phyloP scores from a whole-genome alignment of 2,888 invertebrate species.

The Hirudinaria manillensis region DNA sequence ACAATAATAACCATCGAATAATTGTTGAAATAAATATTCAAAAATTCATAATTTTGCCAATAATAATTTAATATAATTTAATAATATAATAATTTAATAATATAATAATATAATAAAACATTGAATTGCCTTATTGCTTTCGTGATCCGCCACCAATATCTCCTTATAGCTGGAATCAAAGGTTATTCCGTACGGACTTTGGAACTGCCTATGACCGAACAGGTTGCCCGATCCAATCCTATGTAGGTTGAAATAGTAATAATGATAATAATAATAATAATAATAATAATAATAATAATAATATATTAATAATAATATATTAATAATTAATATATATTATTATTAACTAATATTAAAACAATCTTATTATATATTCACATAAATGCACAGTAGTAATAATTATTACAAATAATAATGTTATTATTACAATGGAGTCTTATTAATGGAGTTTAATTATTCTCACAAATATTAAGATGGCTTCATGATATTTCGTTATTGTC shows the following conservation, averaged over 20 bases:
- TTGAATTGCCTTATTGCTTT: conserved; percentile 22
- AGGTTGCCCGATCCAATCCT: conserved; percentile 36
- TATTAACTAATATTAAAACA: too few species aligned
- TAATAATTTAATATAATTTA: not conserved
- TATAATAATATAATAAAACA: not conserved
- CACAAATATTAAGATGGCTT: too few species aligned
- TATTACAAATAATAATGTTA: too few species aligned
- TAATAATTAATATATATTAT: not conserved
- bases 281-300: too few species aligned
- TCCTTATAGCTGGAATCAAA: conserved; percentile 30
- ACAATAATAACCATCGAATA: not conserved
- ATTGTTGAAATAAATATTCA: not conserved
- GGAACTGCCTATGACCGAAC: conserved; percentile 36
- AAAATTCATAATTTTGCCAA: not conserved
- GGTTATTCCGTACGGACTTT: conserved; percentile 37
- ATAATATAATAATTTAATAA: not conserved
- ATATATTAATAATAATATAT: not conserved
- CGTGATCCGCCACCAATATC: conserved; percentile 35
- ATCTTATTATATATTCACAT: not conserved
- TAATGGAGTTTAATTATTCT: too few species aligned
- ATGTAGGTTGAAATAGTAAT: not conserved
- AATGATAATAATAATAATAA: too few species aligned
- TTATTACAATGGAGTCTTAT: too few species aligned
- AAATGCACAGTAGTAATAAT: too few species aligned
- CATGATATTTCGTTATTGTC: too few species aligned